Base-by-base conservation (phyloP, 1,140 invertebrate genomes). In the Ooceraea biroi region DNA sequence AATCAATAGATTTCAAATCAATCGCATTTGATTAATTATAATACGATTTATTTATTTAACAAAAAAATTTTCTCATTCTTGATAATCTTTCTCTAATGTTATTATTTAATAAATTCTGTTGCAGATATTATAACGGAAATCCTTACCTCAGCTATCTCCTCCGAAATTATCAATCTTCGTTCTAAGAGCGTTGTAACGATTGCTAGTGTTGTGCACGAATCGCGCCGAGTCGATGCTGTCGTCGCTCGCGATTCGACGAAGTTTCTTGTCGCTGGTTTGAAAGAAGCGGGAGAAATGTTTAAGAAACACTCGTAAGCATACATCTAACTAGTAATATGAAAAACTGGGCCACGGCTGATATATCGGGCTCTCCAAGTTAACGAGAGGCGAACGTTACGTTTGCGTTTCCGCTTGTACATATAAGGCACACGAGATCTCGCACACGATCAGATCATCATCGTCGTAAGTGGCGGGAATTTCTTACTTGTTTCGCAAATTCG, bases 401-500 rank as follows among this genome's bases (percentile, higher is more conserved):
- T 50, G 25, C 7, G 22, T 22, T n/a, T 1, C 30, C 2, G 30
- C 25, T 57, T 3, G n/a, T n/a, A n/a, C n/a, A n/a, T n/a, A n/a
- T n/a, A 11, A 2, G 36, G 5, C 4, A 50, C 12, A 4, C 7
- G 36, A 61, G 0, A 52, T 11, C 3, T 11, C 25, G 41, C 4
- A 3, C 55, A 69, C n/a, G n/a, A n/a, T 71, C 17, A 12, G n/a
- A n/a, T n/a, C n/a, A 60, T 76, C 25, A 14, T 58, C 14, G 69
- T 44, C 36, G 17, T 52, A 27, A 76, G 30, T 22, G 10, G n/a
- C n/a, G n/a, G n/a, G n/a, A 78, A 63, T 83, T 77, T 66, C 88
- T 86, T 82, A 91, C 72, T 89, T 77, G 83, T 74, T 87, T 90
- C 25, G 87, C 84, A 44, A 74, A 74, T 72, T 88, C 3, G 73